Base-by-base conservation (phyloP, 1,140 invertebrate species). In the Atta texana region DNA sequence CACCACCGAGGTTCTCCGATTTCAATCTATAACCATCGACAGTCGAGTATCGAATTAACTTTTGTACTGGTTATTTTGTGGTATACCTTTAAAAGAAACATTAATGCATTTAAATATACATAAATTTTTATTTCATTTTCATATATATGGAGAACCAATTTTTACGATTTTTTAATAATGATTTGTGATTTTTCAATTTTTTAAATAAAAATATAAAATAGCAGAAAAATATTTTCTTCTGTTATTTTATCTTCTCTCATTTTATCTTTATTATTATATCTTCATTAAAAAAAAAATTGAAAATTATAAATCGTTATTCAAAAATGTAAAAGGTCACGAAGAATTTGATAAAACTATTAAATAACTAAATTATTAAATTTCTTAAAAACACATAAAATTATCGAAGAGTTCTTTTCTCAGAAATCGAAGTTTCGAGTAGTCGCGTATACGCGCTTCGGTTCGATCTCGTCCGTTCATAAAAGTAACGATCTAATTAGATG, bases 1-100 rank as follows among this genome's bases (percentile, higher is more conserved):
- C 98, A 44, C 98, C 98, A 34, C 98, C 97, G 85, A 97, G 96
- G 90, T 96, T 96, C 93, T 98, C 98, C n/a, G 96, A 96, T 84
- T 97, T 96, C 71, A 98, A 96, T 92, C 98, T 98, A 95, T 12
- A 96, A 96, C 89, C 59, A 69, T 68, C 18, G 57, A 34, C 21
- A 61, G 3, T 51, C 21, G 39, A 59, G 49, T 86, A 57, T 39
- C 8, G 16, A 71, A 21, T 81, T 44, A 71, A 34, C 39, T 31
- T 18, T 80, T 24, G 21, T 55, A 2, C 14, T 24, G 49, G 7
- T 39, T 31, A 71, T 7, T 14, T 44, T 44, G 39, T 44, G 39
- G 3, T 12, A 0, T 57, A 55, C 8, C 2, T 55, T 55, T 34
- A 18, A 69, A 31, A 39, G 16, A 6, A 63, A 14, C n/a, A 6